Base-by-base conservation (phyloP, 2,113 vertebrate genomes). In the Speoplatyrhinus poulsoni region DNA sequence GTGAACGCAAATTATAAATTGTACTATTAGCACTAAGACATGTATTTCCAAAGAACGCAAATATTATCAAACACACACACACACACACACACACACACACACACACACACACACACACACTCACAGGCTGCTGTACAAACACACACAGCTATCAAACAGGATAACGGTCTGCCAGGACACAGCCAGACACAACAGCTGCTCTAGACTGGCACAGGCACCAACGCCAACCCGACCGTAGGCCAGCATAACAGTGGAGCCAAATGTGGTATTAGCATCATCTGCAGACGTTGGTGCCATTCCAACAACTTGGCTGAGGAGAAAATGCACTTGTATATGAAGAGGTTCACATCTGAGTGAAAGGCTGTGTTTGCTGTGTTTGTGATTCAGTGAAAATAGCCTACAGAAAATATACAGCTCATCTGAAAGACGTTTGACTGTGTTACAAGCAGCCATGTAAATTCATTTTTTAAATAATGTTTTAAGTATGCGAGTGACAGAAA, bases 111-210 rank as follows among this genome's bases (percentile, higher is more conserved):
- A 52, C 9, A 52, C 49, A 50, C 49, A 50, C 49, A 52, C 6
- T 15, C 49, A 12, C 52, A 56, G 26, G 26, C 26, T 26, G 26
- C 26, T 26, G 26, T 26, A 26, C 26, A 26, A 26, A 26, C 26
- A 26, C 36, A 57, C 6, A 46, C 15, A 0, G 1, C 66, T 62
- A 72, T 65, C 12, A 67, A 84, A 73, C 73, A 59, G 60, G n/a
- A 32, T 61, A 70, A 70, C 17, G 53, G 63, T 62, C 19, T 2
- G 11, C 26, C 33, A 12, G 32, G 15, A 19, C 26, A 52, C n/a
- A 11, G 69, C 54, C 73, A 72, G 64, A 17, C 70, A 69, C 53
- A 74, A 76, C 82, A 85, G 79, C 85, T 84, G 81, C 81, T 78
- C 61, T 62, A 15, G 55, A 62, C 69, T 78, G 69, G 82, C 76